Evolutionary conservation across 2,797 vertebrate genomes (phyloP).

Genomic region (Potorous gilbertii): DNA sequence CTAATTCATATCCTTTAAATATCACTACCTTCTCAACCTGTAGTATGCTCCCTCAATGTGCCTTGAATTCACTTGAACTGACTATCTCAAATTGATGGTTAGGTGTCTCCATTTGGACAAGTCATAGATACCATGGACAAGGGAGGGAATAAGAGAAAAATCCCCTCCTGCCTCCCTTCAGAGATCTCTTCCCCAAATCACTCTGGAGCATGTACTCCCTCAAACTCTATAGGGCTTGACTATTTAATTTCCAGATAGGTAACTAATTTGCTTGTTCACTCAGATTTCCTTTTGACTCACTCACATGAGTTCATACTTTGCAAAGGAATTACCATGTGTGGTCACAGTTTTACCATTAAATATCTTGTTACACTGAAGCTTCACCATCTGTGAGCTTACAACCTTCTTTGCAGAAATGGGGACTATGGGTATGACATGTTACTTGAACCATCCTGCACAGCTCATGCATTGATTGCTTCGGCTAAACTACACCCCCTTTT

Average conservation of each 20-base stretch:
- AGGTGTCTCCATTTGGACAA: not conserved
- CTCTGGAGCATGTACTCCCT: not conserved
- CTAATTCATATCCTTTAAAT: not conserved
- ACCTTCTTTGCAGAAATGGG: not conserved
- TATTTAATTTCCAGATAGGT: not conserved
- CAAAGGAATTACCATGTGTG: not conserved
- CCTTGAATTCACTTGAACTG: not conserved
- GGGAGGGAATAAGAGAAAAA: not conserved
- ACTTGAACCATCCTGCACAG: not conserved
- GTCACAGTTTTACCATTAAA: not conserved
- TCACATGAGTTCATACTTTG: not conserved
- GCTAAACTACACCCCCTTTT: not conserved
- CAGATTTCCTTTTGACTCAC: not conserved
- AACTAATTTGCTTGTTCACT: not conserved
- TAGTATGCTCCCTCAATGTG: not conserved
- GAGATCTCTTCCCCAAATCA: not conserved
- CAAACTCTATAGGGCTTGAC: not conserved
- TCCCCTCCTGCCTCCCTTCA: not conserved
- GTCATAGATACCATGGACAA: not conserved
- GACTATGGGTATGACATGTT: not conserved
- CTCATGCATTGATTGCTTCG: not conserved
- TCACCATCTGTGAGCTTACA: not conserved
- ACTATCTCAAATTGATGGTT: not conserved
- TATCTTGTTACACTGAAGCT: not conserved
- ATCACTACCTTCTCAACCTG: not conserved